Evolutionary conservation across 2,113 vertebrate genomes (phyloP).

Genomic region (Amia ocellicauda): DNA sequence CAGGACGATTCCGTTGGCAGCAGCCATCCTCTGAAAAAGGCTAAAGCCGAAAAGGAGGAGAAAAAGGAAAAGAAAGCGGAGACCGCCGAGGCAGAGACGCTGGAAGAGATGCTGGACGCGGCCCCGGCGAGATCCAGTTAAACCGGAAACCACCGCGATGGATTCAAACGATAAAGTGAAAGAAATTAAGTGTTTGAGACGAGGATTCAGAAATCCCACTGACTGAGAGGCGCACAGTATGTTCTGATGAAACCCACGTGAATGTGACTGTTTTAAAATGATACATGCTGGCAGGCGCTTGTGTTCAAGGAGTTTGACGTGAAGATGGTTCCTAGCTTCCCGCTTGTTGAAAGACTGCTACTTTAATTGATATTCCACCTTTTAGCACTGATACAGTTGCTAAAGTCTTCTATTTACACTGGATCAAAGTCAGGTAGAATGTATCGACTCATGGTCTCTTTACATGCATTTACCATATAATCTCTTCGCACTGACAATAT

Average conservation of each 20-base stretch:
- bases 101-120: constrained; percentile 61
- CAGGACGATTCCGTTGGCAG: constrained; percentile 62
- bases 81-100: constrained; percentile 39
- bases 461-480: background rate
- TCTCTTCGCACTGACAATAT: background rate
- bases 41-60: constrained; percentile 27
- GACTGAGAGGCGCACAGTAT: too few species aligned
- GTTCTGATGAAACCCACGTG: too few species aligned
- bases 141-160: constrained; percentile 2
- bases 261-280: too few species aligned
- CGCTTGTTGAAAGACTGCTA: background rate
- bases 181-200: too few species aligned
- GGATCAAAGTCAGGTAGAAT: background rate
- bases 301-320: background rate
- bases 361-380: background rate
- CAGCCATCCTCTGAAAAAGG: constrained; percentile 29
- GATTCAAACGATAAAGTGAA: too few species aligned
- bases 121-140: constrained; percentile 50
- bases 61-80: constrained; percentile 39
- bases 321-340: background rate
- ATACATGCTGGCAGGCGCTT: background rate
- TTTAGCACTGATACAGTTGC: background rate
- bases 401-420: background rate
- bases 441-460: background rate
- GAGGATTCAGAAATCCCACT: too few species aligned